Conservation (phyloP, 2,888 invertebrate species). For the Luffia ferchaultella region DNA sequence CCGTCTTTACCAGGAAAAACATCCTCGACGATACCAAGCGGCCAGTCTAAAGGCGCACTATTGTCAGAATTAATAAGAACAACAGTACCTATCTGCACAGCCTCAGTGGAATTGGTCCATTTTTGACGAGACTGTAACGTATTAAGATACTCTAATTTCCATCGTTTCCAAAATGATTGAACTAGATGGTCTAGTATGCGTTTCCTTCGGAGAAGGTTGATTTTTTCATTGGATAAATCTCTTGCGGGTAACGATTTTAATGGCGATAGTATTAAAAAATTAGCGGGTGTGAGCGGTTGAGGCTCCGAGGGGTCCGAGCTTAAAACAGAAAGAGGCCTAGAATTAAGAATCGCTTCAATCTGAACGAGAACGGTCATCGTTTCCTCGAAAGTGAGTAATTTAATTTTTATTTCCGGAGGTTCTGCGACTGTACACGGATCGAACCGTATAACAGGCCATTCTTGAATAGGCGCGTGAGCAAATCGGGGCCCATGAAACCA, state of each 20-base stretch:
- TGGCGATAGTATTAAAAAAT: constrained; percentile 9
- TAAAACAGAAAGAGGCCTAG: constrained; percentile 9
- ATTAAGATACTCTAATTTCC: constrained; percentile 7
- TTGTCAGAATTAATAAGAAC: constrained; percentile 7
- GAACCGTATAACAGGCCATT: constrained; percentile 1
- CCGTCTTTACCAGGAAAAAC: constrained; percentile 9
- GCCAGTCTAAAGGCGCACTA: constrained; percentile 8
- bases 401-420: constrained; percentile 1
- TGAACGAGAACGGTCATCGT: not conserved
- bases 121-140: constrained; percentile 6
- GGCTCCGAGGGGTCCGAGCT: constrained; percentile 8
- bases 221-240: not conserved
- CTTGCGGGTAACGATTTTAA: constrained; percentile 3
- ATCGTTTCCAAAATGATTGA: constrained; percentile 8
- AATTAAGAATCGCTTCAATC: constrained; percentile 11
- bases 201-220: not conserved
- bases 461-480: not conserved
- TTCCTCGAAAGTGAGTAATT: constrained; percentile 2
- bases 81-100: not conserved
- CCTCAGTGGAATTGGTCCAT: not conserved
- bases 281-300: constrained; percentile 6
- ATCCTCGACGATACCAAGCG: constrained; percentile 5
- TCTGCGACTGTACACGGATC: not conserved
- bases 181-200: constrained; percentile 5
- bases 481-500: not conserved